These are phyloP conservation scores for Agriopis aurantiaria DNA, from an alignment of 2,888 invertebrate genomes.

Conservation along the genomic window DNA sequence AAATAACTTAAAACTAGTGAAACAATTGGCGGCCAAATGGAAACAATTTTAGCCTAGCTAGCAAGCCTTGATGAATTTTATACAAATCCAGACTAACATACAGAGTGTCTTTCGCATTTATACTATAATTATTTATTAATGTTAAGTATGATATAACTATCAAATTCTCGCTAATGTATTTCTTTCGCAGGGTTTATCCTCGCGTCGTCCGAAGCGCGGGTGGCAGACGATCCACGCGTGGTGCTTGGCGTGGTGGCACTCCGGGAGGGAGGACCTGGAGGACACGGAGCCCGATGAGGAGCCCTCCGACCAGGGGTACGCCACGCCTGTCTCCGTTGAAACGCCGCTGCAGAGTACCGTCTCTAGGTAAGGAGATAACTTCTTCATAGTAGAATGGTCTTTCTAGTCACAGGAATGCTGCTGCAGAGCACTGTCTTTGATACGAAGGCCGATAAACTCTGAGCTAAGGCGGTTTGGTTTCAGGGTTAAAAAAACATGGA, in stretches of 20 bases:
- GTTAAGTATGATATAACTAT: background rate
- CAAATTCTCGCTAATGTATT: background rate
- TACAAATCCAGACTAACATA: background rate
- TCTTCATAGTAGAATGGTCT: background rate
- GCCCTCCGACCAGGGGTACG: slow-evolving; percentile 91
- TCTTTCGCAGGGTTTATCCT: slow-evolving; percentile 55
- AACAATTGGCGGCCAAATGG: too few relatives aligned
- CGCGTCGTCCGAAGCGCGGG: slow-evolving; percentile 69
- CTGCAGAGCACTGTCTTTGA: too few relatives aligned
- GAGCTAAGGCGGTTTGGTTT: too few relatives aligned
- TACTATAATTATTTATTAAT: background rate
- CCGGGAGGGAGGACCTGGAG: slow-evolving; percentile 93
- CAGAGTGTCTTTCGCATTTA: background rate
- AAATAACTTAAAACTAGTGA: too few relatives aligned
- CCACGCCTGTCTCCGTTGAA: slow-evolving; percentile 93
- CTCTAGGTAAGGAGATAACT: slow-evolving; percentile 86
- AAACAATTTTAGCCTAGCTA: too few relatives aligned
- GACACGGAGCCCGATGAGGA: slow-evolving; percentile 93
- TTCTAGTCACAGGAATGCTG: too few relatives aligned
- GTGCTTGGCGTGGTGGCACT: slow-evolving; percentile 97
- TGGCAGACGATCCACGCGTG: slow-evolving; percentile 89
- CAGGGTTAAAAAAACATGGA: too few relatives aligned
- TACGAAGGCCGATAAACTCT: too few relatives aligned
- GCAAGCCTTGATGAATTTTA: too few relatives aligned
- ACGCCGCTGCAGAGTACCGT: slow-evolving; percentile 95